Evolutionary conservation across 2,113 vertebrate genomes (phyloP), one percentile per base, ranked within the genome.

Genomic region (Entosphenus tridentatus): DNA sequence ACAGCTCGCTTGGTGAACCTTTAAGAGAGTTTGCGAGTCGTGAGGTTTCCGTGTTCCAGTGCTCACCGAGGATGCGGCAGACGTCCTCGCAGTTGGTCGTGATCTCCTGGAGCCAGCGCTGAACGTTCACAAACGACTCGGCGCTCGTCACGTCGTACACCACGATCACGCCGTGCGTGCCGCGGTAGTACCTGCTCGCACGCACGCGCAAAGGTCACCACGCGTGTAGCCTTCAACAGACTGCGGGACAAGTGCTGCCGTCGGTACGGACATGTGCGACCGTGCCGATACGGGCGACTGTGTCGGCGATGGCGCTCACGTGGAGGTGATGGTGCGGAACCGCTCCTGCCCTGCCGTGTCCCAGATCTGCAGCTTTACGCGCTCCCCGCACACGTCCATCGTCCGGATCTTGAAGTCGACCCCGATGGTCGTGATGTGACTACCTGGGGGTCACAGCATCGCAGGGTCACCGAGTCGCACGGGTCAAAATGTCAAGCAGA

Each of bases 351-450:
- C 93, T 1, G 92, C 93, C 0, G 90, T 98, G 74, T 98, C 92
- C 93, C 92, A 98, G 77, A 98, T 98, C 80, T 98, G 93, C 68
- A 98, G 82, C 75, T 98, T 98, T 79, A 98, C 92, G 74, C 96
- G 96, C 83, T 98, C 93, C 9, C 92, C 93, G 70, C 93, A 95
- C 74, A 96, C 89, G 79, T 96, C 92, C 76, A 98, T 92, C 0
- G 93, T 98, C 71, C 92, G 84, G 75, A 98, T 98, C 84, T 98
- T 98, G 75, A 98, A 98, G 74, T 98, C 93, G 71, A 98, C 93
- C 8, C 93, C 93, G 2, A 98, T 98, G 0, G 93, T 98, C 75
- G 92, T 98, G 73, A 98, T 98, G 76, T 98, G 96, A 79, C 92
- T 98, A 83, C 93, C 92, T 98, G 78, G 16, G 58, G 58, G 58